These are phyloP conservation scores for Drosophila suboccidentalis DNA, from an alignment of 2,888 invertebrate genomes.

Conservation along the genomic window DNA sequence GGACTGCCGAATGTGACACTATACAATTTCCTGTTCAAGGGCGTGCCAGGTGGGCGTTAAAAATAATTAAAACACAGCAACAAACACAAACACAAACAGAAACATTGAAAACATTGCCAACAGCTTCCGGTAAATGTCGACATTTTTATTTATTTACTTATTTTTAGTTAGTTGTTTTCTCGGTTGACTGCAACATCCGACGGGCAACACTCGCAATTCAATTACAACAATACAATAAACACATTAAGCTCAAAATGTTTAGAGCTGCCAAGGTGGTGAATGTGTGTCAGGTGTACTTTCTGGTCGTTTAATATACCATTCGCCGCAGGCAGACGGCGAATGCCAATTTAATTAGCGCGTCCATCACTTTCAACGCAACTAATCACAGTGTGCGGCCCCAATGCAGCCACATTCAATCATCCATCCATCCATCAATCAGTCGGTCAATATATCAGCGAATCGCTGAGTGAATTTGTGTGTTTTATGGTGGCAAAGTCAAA, in stretches of 20 bases:
- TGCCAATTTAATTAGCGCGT: constrained; percentile 59
- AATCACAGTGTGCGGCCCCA: constrained; percentile 22
- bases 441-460: constrained; percentile 51
- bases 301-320: constrained; percentile 18
- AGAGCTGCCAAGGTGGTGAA: constrained; percentile 8
- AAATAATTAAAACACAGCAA: constrained; percentile 73
- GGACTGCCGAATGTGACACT: constrained; percentile 57
- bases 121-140: constrained; percentile 47
- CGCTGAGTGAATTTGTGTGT: constrained; percentile 58
- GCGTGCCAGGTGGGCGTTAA: constrained; percentile 77
- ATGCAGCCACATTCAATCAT: constrained; percentile 17
- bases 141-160: constrained; percentile 32
- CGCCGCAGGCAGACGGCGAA: constrained; percentile 23
- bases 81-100: constrained; percentile 36
- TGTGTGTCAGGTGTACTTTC: constrained; percentile 1
- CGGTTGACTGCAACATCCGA: constrained; percentile 52
- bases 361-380: constrained; percentile 45
- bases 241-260: constrained; percentile 25
- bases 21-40: constrained; percentile 73
- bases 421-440: constrained; percentile 44
- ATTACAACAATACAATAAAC: constrained; percentile 47
- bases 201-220: constrained; percentile 52
- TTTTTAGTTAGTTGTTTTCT: constrained; percentile 18
- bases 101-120: constrained; percentile 55
- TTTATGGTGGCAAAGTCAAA: constrained; percentile 30